A percentile compares a stretch with the other conserved stretches of the same genome.
These are phyloP conservation scores for Dysdera silvatica DNA, from an alignment of 1,140 invertebrate genomes.

Conservation along the genomic window DNA sequence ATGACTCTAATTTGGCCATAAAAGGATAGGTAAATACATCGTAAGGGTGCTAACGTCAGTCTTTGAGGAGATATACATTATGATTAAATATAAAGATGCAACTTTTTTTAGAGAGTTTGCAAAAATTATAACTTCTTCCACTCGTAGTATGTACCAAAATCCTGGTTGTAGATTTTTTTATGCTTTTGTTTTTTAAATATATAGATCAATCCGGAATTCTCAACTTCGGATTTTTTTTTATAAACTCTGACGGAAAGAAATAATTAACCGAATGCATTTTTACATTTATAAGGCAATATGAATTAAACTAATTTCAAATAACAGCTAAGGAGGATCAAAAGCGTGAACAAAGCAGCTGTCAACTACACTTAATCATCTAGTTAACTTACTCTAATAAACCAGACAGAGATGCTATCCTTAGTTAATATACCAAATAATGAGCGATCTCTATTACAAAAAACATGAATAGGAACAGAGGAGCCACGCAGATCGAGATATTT, in stretches of 20 bases:
- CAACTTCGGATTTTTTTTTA: not conserved
- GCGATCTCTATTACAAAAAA: slow-evolving; percentile 35
- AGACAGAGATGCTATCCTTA: slow-evolving; percentile 30
- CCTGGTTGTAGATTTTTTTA: too few species aligned
- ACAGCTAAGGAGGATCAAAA: not conserved
- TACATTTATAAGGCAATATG: not conserved
- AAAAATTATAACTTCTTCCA: too few species aligned
- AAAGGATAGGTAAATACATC: too few species aligned
- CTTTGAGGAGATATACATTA: too few species aligned
- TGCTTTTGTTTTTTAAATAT: too few species aligned
- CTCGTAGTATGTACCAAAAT: too few species aligned
- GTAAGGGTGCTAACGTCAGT: too few species aligned
- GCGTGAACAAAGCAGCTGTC: not conserved
- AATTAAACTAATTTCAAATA: not conserved
- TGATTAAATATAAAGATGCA: too few species aligned
- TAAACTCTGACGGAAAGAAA: too few species aligned
- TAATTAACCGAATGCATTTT: not conserved
- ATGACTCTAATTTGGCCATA: too few species aligned
- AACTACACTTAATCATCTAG: not conserved
- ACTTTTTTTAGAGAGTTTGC: too few species aligned
- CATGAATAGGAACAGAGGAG: slow-evolving; percentile 33
- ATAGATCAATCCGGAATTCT: not conserved
- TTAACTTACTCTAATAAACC: slow-evolving; percentile 33
- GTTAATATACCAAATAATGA: slow-evolving; percentile 34
- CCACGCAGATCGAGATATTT: slow-evolving; percentile 32